Evolutionary conservation across 2,888 invertebrate genomes (phyloP), one percentile per base, ranked within the genome.

Genomic region (Glyphotaelius pellucidus): DNA sequence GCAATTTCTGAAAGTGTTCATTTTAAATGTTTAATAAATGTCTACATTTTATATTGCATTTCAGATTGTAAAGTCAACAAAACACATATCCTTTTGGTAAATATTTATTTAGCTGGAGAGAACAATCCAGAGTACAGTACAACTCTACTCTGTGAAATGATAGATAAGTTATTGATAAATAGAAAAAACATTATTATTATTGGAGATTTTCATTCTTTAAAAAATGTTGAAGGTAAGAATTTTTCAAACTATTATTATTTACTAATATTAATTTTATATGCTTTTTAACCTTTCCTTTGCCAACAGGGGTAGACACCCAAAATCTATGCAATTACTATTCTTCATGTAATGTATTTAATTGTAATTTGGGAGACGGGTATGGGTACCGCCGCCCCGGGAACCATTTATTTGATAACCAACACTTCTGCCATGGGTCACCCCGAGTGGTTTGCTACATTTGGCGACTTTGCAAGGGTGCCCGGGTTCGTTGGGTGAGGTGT

Each of bases 21-120:
- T 30, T 47, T 15, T 9, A 42, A 47, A 47, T 25, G 86, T 42
- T 38, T 35, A 38, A 38, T 38, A 85, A 85, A 84, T 25, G 38
- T 4, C 42, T 42, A 42, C 12, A 42, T 42, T 12, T 42, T 42
- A 9, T 38, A 31, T 85, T 35, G 11, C 93, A 94, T 35, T 93
- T 93, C 95, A 95, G 96, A 95, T 92, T 96, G 97, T 94, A 95
- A 96, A 88, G 94, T 97, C 80, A 96, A 96, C 94, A 95, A 95
- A 92, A 94, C 95, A 84, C 96, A 96, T 92, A 93, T 96, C 83
- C 95, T 96, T 93, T 94, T 96, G 47, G 95, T 96, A 92, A 97
- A 97, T 93, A 93, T 94, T 30, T 93, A 94, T 90, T 85, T 94
- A 32, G 89, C 84, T 19, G 88, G 91, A 90, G 90, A 83, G n/a